Percentiles rank a stretch among this genome's conserved stretches.
These are phyloP conservation scores for Herpailurus yagouaroundi DNA, from an alignment of 2,113 vertebrate genomes.

Conservation along the genomic window DNA sequence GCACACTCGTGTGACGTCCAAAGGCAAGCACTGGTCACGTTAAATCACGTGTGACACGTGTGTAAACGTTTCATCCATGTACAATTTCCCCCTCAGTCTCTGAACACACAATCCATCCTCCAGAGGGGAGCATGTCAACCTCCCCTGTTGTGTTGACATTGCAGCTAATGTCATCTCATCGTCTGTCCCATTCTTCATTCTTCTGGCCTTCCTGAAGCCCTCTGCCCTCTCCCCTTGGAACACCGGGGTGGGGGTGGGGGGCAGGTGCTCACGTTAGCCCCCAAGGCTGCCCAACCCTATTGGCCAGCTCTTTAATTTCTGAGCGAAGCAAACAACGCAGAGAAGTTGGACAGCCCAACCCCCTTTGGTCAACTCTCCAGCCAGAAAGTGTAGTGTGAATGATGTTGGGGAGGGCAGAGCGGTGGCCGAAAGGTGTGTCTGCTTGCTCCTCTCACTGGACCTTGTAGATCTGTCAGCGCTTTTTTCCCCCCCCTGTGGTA, in stretches of 20 bases:
- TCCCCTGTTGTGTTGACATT: not conserved
- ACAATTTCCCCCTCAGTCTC: not conserved
- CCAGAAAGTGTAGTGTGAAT: rapidly evolving
- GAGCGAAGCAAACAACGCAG: not conserved
- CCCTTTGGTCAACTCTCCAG: not conserved
- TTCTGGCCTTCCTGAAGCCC: not conserved
- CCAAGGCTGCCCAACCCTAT: not conserved
- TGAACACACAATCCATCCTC: not conserved
- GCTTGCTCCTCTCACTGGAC: not conserved
- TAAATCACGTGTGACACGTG: not conserved
- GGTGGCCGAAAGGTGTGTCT: rapidly evolving
- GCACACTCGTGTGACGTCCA: not conserved
- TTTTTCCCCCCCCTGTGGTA: not conserved
- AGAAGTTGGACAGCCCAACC: not conserved
- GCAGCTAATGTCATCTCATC: not conserved
- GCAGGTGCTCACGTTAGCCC: rapidly evolving
- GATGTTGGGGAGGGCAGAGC: too few species aligned
- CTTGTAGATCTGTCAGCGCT: not conserved
- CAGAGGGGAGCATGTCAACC: not conserved
- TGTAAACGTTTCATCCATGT: not conserved
- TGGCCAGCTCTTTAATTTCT: not conserved
- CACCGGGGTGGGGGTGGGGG: not conserved
- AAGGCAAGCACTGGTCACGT: not conserved
- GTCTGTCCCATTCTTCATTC: not conserved
- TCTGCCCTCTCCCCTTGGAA: not conserved